Conservation (phyloP, 2,888 invertebrate species). For the Mesoligia furuncula region DNA sequence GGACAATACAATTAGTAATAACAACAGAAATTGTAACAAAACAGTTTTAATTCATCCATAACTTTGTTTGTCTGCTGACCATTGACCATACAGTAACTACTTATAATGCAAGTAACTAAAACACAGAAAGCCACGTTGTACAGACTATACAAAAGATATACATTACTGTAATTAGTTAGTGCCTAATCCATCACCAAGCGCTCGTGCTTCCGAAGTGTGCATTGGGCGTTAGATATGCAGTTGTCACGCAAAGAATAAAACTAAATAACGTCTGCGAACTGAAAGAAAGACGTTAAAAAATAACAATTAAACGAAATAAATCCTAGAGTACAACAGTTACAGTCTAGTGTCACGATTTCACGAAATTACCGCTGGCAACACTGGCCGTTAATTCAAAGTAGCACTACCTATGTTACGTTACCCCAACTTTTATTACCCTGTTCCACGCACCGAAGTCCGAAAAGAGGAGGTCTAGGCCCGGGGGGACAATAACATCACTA, state of each 20-base stretch:
- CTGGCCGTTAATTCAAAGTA: conserved; percentile 47
- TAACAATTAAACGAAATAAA: conserved; percentile 26
- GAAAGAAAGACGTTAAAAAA: conserved; percentile 13
- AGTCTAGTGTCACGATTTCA: conserved; percentile 21
- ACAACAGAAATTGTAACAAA: neutral
- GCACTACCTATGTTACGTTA: conserved; percentile 27
- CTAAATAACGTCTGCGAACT: neutral
- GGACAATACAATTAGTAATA: neutral
- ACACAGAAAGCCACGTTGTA: neutral
- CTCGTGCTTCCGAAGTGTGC: conserved; percentile 11
- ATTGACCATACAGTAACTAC: neutral
- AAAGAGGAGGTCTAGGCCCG: conserved; percentile 45
- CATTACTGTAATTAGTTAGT: conserved; percentile 13
- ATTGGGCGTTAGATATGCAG: conserved; percentile 16
- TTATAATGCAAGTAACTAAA: neutral
- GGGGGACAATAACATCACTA: conserved; percentile 58
- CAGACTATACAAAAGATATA: conserved; percentile 1
- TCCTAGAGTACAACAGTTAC: conserved; percentile 2
- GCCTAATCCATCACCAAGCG: conserved; percentile 8
- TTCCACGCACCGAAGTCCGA: conserved; percentile 53
- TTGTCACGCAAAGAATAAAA: conserved; percentile 15
- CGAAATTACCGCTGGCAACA: conserved; percentile 43
- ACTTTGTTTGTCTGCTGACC: conserved; percentile 2
- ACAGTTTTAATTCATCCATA: neutral
- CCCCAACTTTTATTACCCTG: conserved; percentile 46